phyloP scores from a whole-genome alignment of 1,140 invertebrate genomes.

The Drosophila guanche region DNA sequence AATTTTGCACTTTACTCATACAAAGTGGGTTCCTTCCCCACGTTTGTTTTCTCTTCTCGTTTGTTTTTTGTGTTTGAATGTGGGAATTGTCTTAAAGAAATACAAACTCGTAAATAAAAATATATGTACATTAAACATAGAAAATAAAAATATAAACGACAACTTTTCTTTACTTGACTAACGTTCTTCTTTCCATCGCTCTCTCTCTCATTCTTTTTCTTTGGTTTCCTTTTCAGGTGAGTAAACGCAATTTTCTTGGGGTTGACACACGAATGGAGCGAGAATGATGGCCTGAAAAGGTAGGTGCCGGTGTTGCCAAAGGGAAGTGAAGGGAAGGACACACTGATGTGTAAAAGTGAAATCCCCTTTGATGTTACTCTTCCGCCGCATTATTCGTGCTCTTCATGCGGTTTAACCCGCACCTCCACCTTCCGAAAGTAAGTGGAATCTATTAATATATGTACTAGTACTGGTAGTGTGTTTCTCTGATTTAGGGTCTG shows the following conservation, averaged over 20 bases:
- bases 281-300: too few relatives aligned
- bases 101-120: constrained; percentile 9
- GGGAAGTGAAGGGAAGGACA: constrained; percentile 13
- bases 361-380: constrained; percentile 63
- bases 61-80: constrained; percentile 36
- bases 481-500: too few relatives aligned
- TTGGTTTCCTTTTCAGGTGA: constrained; percentile 59
- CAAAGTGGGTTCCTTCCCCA: constrained; percentile 45
- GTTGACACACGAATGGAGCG: too few relatives aligned
- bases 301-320: too few relatives aligned
- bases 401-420: constrained; percentile 1
- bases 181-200: constrained; percentile 36
- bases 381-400: too few relatives aligned
- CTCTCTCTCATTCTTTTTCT: constrained; percentile 26
- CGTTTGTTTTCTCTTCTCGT: constrained; percentile 32
- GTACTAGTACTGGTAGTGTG: too few relatives aligned
- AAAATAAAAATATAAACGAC: constrained; percentile 4
- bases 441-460: too few relatives aligned
- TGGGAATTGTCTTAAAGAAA: constrained; percentile 24
- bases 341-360: constrained; percentile 67
- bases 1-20: constrained; percentile 69
- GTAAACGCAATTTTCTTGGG: constrained; percentile 70
- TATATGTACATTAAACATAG: constrained; percentile 8
- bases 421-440: too few relatives aligned
- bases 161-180: constrained; percentile 41